Conservation (phyloP, 1,140 invertebrate genomes). For the Pseudomyrmex pallidus region DNA sequence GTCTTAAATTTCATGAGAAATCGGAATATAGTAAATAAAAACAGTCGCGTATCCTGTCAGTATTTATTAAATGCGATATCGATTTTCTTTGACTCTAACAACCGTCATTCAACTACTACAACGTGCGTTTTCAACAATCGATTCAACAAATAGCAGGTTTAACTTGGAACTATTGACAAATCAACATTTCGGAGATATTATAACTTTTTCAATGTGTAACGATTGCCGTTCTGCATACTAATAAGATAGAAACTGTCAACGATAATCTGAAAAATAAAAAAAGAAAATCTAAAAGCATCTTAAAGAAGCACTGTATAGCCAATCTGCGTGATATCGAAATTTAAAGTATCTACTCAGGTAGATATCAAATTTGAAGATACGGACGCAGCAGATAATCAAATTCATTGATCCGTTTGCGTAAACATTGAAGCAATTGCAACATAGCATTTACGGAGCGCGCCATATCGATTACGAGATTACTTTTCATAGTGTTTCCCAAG, state of each 20-base stretch:
- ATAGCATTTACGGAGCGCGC: conserved; percentile 21
- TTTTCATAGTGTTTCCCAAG: not conserved
- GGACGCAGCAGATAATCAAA: conserved; percentile 49
- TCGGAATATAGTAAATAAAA: not conserved
- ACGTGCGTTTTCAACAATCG: conserved; percentile 23
- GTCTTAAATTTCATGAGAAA: not conserved
- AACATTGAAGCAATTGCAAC: conserved; percentile 50
- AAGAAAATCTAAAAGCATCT: conserved; percentile 6
- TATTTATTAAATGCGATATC: conserved; percentile 46
- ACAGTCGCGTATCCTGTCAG: not conserved
- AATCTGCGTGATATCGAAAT: conserved; percentile 29
- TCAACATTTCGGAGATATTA: conserved; percentile 1
- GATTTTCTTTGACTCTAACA: conserved; percentile 12
- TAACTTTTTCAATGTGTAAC: not conserved
- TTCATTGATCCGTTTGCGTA: conserved; percentile 29
- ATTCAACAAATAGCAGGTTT: conserved; percentile 24
- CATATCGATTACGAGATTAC: conserved; percentile 6
- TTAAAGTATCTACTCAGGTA: not conserved
- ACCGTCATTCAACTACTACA: conserved; percentile 48
- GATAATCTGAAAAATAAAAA: conserved; percentile 31
- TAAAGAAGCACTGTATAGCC: conserved; percentile 11
- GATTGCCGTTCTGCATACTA: conserved; percentile 64
- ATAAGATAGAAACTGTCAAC: conserved; percentile 47
- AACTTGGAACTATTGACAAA: conserved; percentile 19
- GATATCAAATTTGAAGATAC: not conserved